Conservation (phyloP, 1,140 invertebrate genomes). For the Platyura marginata region DNA sequence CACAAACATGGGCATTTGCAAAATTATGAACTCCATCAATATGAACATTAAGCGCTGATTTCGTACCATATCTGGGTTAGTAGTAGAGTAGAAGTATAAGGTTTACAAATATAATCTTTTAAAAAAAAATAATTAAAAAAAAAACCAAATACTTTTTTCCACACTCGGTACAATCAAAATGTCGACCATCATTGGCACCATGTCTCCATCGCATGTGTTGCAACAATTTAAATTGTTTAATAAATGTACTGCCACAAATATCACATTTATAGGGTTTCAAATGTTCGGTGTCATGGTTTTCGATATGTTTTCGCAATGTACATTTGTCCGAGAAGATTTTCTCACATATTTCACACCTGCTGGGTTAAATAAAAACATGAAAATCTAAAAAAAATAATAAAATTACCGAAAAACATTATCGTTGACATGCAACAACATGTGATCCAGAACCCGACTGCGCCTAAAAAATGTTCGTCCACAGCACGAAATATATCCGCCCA, state of each 20-base stretch:
- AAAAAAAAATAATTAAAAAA: no score
- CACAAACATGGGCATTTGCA: background rate
- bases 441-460: background rate
- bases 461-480: background rate
- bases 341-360: background rate
- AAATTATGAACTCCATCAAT: background rate
- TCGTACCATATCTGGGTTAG: background rate
- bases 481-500: background rate
- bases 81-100: background rate
- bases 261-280: background rate
- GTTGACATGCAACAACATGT: background rate
- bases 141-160: background rate
- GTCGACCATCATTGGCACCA: background rate
- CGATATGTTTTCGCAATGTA: background rate
- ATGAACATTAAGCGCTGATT: background rate
- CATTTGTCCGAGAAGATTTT: background rate
- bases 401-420: no score
- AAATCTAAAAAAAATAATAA: no score
- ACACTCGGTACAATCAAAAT: background rate
- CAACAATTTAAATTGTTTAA: background rate
- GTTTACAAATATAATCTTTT: no score
- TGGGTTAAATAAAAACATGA: no score
- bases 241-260: background rate
- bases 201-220: background rate
- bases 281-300: background rate